These are phyloP conservation scores for Aphidius gifuensis DNA, from an alignment of 1,140 invertebrate genomes.

Conservation along the genomic window DNA sequence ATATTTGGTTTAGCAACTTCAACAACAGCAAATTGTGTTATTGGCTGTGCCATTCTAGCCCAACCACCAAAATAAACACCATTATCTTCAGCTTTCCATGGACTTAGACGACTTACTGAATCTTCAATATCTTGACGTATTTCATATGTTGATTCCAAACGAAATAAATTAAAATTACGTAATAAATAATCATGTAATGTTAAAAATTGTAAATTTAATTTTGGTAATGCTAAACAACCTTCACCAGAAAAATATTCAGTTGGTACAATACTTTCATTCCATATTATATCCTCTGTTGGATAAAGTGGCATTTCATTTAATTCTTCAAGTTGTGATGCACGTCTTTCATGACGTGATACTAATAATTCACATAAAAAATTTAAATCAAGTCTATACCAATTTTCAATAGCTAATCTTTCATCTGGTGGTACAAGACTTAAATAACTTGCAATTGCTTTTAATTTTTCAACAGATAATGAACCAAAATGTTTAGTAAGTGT, in stretches of 20 bases:
- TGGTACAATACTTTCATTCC: slow-evolving; percentile 99
- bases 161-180: slow-evolving; percentile 96
- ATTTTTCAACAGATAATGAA: slow-evolving; percentile 70
- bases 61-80: slow-evolving; percentile 91
- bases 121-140: slow-evolving; percentile 98
- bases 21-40: slow-evolving; percentile 90
- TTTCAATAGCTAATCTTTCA: slow-evolving; percentile 64
- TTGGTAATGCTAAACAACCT: slow-evolving; percentile 91
- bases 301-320: slow-evolving; percentile 98
- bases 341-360: slow-evolving; percentile 81
- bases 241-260: slow-evolving; percentile 96
- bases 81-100: slow-evolving; percentile 88
- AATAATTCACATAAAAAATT: slow-evolving; percentile 83
- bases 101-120: slow-evolving; percentile 87
- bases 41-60: slow-evolving; percentile 97
- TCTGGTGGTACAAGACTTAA: slow-evolving; percentile 80
- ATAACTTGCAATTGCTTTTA: slow-evolving; percentile 81
- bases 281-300: slow-evolving; percentile 96
- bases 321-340: slow-evolving; percentile 88
- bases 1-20: slow-evolving; percentile 88
- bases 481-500: slow-evolving; percentile 84
- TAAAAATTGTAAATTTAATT: slow-evolving; percentile 97
- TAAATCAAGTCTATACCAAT: slow-evolving; percentile 75
- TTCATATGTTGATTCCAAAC: slow-evolving; percentile 98
- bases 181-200: slow-evolving; percentile 98